Conservation (phyloP, 2,797 vertebrate genomes). For the Xenops minutus region DNA sequence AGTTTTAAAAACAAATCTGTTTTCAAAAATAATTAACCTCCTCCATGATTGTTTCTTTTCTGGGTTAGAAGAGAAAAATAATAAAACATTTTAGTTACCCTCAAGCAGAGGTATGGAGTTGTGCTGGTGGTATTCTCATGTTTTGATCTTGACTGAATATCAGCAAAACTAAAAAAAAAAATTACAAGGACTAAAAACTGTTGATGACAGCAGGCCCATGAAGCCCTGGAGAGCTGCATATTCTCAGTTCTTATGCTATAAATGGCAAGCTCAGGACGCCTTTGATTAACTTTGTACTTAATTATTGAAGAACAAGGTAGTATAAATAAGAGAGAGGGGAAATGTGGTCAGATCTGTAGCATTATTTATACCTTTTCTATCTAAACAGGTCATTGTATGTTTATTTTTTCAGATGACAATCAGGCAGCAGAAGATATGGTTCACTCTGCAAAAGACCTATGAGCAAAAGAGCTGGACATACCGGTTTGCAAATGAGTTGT, state of each 20-base stretch:
- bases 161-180: neutral
- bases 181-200: neutral
- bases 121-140: neutral
- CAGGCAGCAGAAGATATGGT: neutral
- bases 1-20: neutral
- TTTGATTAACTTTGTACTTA: neutral
- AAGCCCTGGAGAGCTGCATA: neutral
- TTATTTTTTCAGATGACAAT: neutral
- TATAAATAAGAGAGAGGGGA: neutral
- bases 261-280: neutral
- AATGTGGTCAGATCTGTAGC: neutral
- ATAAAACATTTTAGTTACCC: neutral
- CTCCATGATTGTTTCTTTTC: neutral
- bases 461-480: neutral
- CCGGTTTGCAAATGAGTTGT: neutral
- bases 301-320: neutral
- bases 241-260: neutral
- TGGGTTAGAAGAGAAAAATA: neutral
- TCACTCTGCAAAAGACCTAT: neutral
- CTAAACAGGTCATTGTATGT: neutral
- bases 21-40: neutral
- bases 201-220: neutral
- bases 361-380: neutral
- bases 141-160: neutral
- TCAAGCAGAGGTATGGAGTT: neutral